phyloP scores from a whole-genome alignment of 2,888 invertebrate species.

The Meganola albula region DNA sequence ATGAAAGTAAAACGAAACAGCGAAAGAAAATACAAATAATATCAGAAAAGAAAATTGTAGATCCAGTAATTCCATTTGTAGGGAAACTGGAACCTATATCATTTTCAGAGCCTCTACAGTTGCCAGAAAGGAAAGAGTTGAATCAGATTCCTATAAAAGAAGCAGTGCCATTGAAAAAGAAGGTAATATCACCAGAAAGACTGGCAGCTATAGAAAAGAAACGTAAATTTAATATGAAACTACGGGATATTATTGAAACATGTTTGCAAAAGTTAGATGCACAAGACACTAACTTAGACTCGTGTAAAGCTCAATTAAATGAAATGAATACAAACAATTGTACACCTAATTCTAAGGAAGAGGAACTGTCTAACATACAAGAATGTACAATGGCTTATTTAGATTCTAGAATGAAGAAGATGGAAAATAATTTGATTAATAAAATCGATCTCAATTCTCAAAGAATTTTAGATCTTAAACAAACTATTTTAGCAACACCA shows the following conservation, averaged over 20 bases:
- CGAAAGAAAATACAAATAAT: conserved; percentile 48
- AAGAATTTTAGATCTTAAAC: conserved; percentile 49
- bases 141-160: neutral
- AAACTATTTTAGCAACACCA: conserved; percentile 22
- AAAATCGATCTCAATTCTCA: conserved; percentile 61
- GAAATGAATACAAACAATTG: conserved; percentile 1
- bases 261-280: conserved; percentile 48
- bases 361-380: conserved; percentile 27
- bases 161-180: conserved; percentile 9
- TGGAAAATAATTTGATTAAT: conserved; percentile 52
- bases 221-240: conserved; percentile 62
- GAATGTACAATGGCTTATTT: conserved; percentile 46
- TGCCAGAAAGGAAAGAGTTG: conserved; percentile 28
- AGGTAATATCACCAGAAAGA: conserved; percentile 46
- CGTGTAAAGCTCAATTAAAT: too few species aligned
- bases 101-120: conserved; percentile 39
- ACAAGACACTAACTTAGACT: conserved; percentile 20
- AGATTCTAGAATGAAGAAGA: conserved; percentile 52
- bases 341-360: conserved; percentile 24
- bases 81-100: conserved; percentile 46
- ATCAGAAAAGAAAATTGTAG: conserved; percentile 50
- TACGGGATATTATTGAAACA: conserved; percentile 56
- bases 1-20: neutral
- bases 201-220: conserved; percentile 58
- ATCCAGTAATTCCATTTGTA: conserved; percentile 34